Evolutionary conservation across 1,140 invertebrate species (phyloP).

Genomic region (Drosophila novamexicana): DNA sequence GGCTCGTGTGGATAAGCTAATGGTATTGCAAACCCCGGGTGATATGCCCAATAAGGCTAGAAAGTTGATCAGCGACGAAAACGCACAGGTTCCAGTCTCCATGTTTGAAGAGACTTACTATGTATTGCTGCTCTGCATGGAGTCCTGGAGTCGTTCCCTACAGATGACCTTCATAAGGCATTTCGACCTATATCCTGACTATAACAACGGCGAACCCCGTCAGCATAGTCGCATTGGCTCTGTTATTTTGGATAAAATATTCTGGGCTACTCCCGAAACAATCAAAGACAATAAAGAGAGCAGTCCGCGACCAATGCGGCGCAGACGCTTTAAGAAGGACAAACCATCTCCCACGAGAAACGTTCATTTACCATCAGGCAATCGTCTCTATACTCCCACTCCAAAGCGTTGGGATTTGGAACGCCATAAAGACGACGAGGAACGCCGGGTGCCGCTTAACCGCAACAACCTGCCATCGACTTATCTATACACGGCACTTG

Average conservation of each 20-base stretch:
- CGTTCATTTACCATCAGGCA: slow-evolving; percentile 20
- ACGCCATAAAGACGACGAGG: slow-evolving; percentile 44
- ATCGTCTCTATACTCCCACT: slow-evolving; percentile 30
- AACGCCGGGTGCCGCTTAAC: slow-evolving; percentile 32
- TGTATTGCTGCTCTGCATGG: background rate
- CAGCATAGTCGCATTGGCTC: slow-evolving; percentile 14
- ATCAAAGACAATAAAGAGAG: slow-evolving; percentile 16
- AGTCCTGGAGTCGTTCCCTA: slow-evolving; percentile 19
- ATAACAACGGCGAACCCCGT: background rate
- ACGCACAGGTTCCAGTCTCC: slow-evolving; percentile 23
- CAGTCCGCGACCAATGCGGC: background rate
- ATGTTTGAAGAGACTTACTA: slow-evolving; percentile 21
- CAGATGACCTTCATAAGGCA: slow-evolving; percentile 32
- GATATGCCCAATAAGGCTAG: slow-evolving; percentile 41
- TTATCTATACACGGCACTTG: slow-evolving; percentile 38
- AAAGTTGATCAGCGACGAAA: slow-evolving; percentile 27
- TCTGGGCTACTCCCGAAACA: slow-evolving; percentile 12
- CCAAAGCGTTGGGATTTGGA: slow-evolving; percentile 43
- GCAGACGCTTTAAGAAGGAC: slow-evolving; percentile 28
- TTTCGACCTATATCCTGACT: slow-evolving; percentile 15
- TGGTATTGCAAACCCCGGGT: background rate
- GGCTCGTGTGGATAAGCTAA: slow-evolving; percentile 40
- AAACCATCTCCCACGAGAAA: slow-evolving; percentile 13
- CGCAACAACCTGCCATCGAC: slow-evolving; percentile 42
- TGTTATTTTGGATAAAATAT: slow-evolving; percentile 13